A percentile compares a stretch with the other conserved stretches of the same genome.
Conservation (phyloP, 2,113 vertebrate species). For the Mirounga angustirostris region DNA sequence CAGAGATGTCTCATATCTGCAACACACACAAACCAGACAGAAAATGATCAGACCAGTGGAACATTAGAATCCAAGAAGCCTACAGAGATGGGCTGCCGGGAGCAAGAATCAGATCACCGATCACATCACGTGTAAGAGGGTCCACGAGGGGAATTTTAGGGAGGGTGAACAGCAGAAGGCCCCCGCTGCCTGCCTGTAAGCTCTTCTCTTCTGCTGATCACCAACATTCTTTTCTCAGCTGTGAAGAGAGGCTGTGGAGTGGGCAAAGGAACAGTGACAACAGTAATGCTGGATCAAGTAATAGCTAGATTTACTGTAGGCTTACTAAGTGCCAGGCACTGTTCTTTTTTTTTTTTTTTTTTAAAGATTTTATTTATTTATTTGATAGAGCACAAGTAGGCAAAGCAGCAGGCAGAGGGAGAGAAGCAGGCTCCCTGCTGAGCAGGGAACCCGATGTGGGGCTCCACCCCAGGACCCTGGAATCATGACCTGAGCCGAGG, state of each 20-base stretch:
- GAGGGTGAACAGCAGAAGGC: neutral
- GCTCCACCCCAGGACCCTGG: no score
- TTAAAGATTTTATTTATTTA: no score
- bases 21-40: slow-evolving; percentile 77
- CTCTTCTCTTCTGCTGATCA: slow-evolving; percentile 22
- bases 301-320: neutral
- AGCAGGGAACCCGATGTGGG: no score
- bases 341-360: neutral
- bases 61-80: neutral
- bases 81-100: neutral
- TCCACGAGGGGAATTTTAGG: neutral
- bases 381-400: no score
- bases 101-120: neutral
- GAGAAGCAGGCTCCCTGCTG: no score
- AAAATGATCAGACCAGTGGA: slow-evolving; percentile 12
- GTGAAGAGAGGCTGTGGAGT: neutral
- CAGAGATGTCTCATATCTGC: slow-evolving; percentile 91
- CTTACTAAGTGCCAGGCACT: neutral
- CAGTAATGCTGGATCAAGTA: neutral
- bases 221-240: neutral
- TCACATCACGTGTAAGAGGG: neutral
- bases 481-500: no score
- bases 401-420: no score
- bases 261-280: neutral
- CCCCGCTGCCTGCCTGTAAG: neutral